A percentile compares a stretch with the other conserved stretches of the same genome.
Conservation (phyloP, 2,888 invertebrate genomes). For the Choristoneura rosaceana region DNA sequence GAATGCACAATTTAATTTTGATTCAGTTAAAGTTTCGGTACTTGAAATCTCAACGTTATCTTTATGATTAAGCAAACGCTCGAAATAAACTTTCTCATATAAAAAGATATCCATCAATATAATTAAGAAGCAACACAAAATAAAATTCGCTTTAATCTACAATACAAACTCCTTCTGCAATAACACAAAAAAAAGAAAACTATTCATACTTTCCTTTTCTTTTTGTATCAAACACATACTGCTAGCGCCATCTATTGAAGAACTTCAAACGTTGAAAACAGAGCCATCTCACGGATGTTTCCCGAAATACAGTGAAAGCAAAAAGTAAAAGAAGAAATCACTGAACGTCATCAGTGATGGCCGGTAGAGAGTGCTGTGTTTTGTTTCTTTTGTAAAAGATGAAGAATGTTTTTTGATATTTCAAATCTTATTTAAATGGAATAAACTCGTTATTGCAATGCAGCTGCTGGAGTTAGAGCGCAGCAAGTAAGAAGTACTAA, state of each 20-base stretch:
- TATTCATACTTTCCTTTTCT: slow-evolving; percentile 43
- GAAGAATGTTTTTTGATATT: slow-evolving; percentile 8
- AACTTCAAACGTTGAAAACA: not conserved
- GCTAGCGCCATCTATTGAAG: slow-evolving; percentile 61
- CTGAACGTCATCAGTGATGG: slow-evolving; percentile 48
- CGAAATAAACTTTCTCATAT: too few species aligned
- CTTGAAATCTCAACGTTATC: too few species aligned
- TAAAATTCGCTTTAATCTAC: not conserved
- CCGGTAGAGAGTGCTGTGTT: slow-evolving; percentile 75
- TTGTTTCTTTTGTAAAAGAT: slow-evolving; percentile 53
- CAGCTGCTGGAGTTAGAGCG: not conserved
- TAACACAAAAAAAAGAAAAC: not conserved
- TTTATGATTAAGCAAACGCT: too few species aligned
- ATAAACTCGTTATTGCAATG: not conserved
- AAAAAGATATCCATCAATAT: too few species aligned
- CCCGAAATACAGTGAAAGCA: slow-evolving; percentile 21
- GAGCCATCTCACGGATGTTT: slow-evolving; percentile 53
- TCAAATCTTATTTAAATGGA: not conserved
- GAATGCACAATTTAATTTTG: too few species aligned
- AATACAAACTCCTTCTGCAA: not conserved
- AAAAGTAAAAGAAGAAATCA: slow-evolving; percentile 56
- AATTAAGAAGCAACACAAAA: slow-evolving; percentile 16
- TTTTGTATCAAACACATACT: slow-evolving; percentile 49
- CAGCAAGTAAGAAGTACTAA: not conserved
- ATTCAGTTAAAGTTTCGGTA: too few species aligned